Evolutionary conservation across 1,140 invertebrate species (phyloP), one percentile per base, ranked within the genome.

Genomic region (Cardiocondyla obscurior): DNA sequence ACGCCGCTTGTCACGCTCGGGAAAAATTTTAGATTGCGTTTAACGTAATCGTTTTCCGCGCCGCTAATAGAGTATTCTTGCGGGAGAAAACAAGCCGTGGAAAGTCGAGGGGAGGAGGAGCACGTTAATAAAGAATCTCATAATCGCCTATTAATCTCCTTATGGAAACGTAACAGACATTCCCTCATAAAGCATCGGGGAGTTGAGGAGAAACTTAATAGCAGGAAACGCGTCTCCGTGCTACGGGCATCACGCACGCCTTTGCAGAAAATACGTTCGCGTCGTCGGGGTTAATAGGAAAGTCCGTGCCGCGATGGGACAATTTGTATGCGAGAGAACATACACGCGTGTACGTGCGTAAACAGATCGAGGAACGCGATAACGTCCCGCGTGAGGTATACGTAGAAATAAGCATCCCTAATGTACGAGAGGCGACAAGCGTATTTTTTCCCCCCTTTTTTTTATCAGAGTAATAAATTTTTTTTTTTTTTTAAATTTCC

Each of bases 291-390:
- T 67, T 55, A 69, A 42, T 55, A 42, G 44, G 49, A 67, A 69
- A 53, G 60, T 53, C 44, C 6, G 19, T 16, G 1, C 14, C 39
- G n/a, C 25, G 58, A 30, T 36, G 16, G 28, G 14, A 65, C 44
- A 77, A 77, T 77, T 77, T 77, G 46, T 65, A 53, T 51, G 30
- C 44, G 44, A 33, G 12, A 16, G 28, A 28, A 51, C 12, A 65
- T 8, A 44, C 28, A 33, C 28, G 25, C 4, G 0, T 6, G 39
- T 4, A n/a, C n/a, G 44, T 16, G 16, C 5, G 16, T n/a, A 39
- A 19, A 42, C 14, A 42, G 30, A 36, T 62, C n/a, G 46, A 16
- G 49, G 22, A 0, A 42, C 10, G 58, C 12, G 58, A 62, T 62
- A 62, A 39, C 16, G 42, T 62, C 33, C 22, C 6, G 36, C 28